phyloP scores from a whole-genome alignment of 2,797 vertebrate genomes.

The Gambelia wislizenii region DNA sequence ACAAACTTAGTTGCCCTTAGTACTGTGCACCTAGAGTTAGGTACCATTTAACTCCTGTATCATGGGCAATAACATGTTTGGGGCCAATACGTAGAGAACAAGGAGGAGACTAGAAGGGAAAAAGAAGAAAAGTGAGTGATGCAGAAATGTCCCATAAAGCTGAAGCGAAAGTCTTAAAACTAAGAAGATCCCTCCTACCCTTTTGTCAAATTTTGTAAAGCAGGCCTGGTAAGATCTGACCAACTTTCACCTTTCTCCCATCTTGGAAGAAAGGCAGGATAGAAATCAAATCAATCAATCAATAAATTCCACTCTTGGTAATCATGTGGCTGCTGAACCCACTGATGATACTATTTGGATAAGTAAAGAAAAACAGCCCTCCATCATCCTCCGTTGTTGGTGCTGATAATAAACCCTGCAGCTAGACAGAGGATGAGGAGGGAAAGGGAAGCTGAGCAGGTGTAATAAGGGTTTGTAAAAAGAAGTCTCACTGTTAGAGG shows the following conservation, averaged over 20 bases:
- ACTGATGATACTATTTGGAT: neutral
- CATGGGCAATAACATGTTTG: neutral
- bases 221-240: neutral
- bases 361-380: too few species aligned
- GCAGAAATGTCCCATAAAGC: neutral
- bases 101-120: neutral
- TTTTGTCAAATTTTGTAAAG: neutral
- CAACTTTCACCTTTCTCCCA: too few species aligned
- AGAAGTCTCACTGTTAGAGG: neutral
- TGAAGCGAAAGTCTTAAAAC: neutral
- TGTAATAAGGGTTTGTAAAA: too few species aligned
- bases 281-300: too few species aligned
- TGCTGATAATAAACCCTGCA: too few species aligned
- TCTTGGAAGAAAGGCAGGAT: too few species aligned
- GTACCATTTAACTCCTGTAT: neutral
- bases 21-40: neutral
- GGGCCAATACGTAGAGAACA: neutral
- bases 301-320: neutral
- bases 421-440: too few species aligned
- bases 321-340: neutral
- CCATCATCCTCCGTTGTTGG: too few species aligned
- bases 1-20: neutral
- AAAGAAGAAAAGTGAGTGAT: neutral
- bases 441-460: too few species aligned
- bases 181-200: neutral